Conservation (phyloP, 2,888 invertebrate species). For the Lasioglossum vierecki region DNA sequence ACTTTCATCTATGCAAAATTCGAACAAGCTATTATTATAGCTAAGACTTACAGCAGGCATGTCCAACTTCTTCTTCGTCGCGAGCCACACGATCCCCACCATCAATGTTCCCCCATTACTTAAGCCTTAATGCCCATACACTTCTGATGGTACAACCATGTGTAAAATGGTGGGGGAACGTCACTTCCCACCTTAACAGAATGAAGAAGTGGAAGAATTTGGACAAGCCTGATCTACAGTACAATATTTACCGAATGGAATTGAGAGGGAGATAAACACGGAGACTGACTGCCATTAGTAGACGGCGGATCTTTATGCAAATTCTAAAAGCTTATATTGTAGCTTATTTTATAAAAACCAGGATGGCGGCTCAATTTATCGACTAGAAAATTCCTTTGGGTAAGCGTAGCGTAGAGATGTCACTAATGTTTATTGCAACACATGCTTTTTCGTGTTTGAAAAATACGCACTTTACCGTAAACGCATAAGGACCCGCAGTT, state of each 20-base stretch:
- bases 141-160: no score
- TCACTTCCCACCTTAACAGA: no score
- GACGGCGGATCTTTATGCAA: neutral
- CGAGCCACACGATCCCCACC: no score
- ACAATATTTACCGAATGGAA: neutral
- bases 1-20: neutral
- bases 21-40: neutral
- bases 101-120: no score
- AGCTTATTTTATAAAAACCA: neutral
- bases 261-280: neutral
- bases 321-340: neutral
- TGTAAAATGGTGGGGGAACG: no score
- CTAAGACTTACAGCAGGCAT: neutral
- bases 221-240: no score
- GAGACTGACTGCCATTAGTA: neutral
- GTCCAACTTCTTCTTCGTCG: no score
- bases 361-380: neutral
- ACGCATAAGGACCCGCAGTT: neutral
- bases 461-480: no score
- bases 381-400: no score
- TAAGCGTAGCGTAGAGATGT: no score
- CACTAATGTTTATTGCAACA: neutral
- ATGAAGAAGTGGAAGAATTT: no score
- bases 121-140: no score
- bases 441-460: neutral